Percentiles rank a stretch among this genome's conserved stretches.
Conservation (phyloP, 2,797 vertebrate genomes). For the Falco novaeseelandiae region DNA sequence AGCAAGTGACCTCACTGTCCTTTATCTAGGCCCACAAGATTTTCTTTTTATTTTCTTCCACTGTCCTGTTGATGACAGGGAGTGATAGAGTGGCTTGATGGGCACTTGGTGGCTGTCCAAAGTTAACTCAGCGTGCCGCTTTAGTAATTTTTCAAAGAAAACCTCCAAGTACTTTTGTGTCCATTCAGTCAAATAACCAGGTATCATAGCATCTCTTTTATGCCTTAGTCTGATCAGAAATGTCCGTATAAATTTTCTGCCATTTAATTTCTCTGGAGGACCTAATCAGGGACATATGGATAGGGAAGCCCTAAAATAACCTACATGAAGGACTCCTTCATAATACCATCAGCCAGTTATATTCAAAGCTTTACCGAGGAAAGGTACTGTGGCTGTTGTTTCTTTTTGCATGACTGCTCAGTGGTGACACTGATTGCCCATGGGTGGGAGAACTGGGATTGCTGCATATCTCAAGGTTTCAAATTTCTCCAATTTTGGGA, state of each 20-base stretch:
- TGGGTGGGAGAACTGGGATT: not conserved
- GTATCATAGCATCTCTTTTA: not conserved
- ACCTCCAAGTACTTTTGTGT: not conserved
- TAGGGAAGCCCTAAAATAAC: not conserved
- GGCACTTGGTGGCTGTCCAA: not conserved
- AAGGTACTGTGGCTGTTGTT: not conserved
- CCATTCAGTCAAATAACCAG: not conserved
- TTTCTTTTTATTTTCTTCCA: not conserved
- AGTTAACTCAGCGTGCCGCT: not conserved
- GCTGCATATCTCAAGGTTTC: not conserved
- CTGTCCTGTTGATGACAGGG: not conserved
- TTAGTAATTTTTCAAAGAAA: not conserved
- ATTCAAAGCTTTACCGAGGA: not conserved
- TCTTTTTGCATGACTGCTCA: not conserved
- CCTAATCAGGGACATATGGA: not conserved
- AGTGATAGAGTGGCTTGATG: not conserved
- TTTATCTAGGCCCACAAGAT: not conserved
- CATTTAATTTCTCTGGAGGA: not conserved
- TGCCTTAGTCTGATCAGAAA: not conserved
- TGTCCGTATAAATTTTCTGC: not conserved
- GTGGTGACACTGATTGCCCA: not conserved
- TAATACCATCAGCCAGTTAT: not conserved
- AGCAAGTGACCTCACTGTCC: not conserved
- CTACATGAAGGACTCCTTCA: not conserved
- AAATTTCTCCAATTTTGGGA: not conserved